A percentile compares a stretch with the other conserved stretches of the same genome.
Evolutionary conservation across 2,113 vertebrate species (phyloP).

Genomic region (Labeo catla): DNA sequence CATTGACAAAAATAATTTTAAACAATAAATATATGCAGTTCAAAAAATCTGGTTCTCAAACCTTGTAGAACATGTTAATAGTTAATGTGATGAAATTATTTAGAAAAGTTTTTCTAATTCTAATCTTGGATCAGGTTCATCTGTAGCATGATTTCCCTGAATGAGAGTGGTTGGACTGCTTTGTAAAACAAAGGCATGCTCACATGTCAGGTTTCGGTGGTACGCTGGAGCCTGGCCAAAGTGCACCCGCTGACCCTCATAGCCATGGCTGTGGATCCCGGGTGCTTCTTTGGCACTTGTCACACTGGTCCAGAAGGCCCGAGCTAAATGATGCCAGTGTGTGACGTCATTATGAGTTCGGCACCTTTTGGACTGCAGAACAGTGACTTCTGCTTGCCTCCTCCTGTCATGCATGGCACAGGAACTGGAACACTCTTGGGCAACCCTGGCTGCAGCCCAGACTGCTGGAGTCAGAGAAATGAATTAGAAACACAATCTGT

Average conservation of each 20-base stretch:
- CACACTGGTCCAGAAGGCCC: conserved; percentile 38
- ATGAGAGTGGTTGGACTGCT: not conserved
- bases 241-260: conserved; percentile 34
- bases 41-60: not conserved
- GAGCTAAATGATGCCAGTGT: conserved; percentile 26
- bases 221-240: not conserved
- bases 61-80: not conserved
- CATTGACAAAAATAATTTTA: not conserved
- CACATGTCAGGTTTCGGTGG: not conserved
- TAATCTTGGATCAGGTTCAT: not conserved
- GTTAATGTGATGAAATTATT: not conserved
- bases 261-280: conserved; percentile 30
- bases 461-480: not conserved
- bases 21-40: not conserved
- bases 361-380: conserved; percentile 21
- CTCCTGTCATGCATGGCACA: conserved; percentile 22
- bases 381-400: conserved; percentile 12
- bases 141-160: not conserved
- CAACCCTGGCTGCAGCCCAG: not conserved
- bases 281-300: conserved; percentile 17
- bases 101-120: not conserved
- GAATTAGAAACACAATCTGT: not conserved
- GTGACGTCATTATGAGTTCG: conserved; percentile 38
- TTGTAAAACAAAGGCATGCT: not conserved
- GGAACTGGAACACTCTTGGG: conserved; percentile 20